Conservation (phyloP, 2,113 vertebrate species). For the Pelvicachromis taeniatus region DNA sequence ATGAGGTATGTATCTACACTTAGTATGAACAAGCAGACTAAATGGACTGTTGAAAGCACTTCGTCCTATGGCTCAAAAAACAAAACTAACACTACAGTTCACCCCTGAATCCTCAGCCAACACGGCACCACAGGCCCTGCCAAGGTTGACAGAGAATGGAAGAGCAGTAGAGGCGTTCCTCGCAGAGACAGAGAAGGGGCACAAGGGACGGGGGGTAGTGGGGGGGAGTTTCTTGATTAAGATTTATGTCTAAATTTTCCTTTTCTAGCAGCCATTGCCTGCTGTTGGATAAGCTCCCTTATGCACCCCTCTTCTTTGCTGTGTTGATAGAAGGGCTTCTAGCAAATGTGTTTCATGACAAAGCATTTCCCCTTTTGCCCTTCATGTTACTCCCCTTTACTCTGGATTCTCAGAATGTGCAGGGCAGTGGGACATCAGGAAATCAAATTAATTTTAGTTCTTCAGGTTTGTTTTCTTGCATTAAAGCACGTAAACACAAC, state of each 20-base stretch:
- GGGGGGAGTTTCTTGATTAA: conserved; percentile 46
- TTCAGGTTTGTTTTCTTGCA: not conserved
- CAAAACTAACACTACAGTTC: conserved; percentile 30
- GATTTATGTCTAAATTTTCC: conserved; percentile 56
- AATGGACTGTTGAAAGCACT: conserved; percentile 39
- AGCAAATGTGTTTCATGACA: conserved; percentile 61
- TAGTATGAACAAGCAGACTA: not conserved
- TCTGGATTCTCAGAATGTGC: not conserved
- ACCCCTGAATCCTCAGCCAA: conserved; percentile 29
- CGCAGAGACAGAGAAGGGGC: not conserved
- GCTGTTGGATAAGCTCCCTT: conserved; percentile 12
- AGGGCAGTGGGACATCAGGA: not conserved
- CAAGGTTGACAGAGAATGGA: conserved; percentile 17
- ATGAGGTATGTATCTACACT: not conserved
- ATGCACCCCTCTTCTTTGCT: not conserved
- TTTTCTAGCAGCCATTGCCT: conserved; percentile 33
- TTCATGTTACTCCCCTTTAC: conserved; percentile 15
- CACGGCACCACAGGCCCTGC: conserved; percentile 21
- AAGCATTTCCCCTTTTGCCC: conserved; percentile 40
- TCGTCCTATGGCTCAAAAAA: conserved; percentile 16
- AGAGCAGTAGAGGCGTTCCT: not conserved
- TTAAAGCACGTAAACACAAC: not conserved
- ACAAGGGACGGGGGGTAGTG: not conserved
- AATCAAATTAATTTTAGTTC: conserved; percentile 6
- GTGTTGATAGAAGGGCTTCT: conserved; percentile 45